A percentile compares a stretch with the other conserved stretches of the same genome.
Evolutionary conservation across 2,797 vertebrate genomes (phyloP).

Genomic region (Sebastes oblongus): DNA sequence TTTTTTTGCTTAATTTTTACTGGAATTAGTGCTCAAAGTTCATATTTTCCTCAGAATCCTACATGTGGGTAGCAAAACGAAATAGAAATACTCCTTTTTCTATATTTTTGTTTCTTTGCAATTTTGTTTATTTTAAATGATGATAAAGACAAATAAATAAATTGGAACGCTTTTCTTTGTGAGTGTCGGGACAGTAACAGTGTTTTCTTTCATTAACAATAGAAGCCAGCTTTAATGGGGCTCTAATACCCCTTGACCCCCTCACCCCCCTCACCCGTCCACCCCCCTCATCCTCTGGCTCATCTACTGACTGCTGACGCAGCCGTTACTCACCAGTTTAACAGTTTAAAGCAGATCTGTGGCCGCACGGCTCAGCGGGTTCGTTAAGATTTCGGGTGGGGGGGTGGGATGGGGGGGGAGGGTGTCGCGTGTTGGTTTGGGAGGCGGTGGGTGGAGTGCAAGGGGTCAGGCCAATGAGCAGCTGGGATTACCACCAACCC

Average conservation of each 20-base stretch:
- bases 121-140: not conserved
- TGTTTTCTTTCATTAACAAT: constrained; percentile 42
- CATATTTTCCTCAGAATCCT: not conserved
- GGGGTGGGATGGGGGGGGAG: not conserved
- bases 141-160: not conserved
- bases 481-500: constrained; percentile 82
- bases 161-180: not conserved
- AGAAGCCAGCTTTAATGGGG: constrained; percentile 10
- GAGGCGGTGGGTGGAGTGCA: constrained; percentile 65
- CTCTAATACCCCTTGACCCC: constrained; percentile 33
- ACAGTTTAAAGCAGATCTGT: constrained; percentile 52
- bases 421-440: constrained; percentile 18
- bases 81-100: not conserved
- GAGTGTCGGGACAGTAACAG: constrained; percentile 3
- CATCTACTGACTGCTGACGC: constrained; percentile 78
- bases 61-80: not conserved
- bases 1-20: not conserved
- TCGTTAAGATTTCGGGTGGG: constrained; percentile 45
- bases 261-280: not conserved
- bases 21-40: not conserved
- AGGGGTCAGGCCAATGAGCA: constrained; percentile 63
- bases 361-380: constrained; percentile 50
- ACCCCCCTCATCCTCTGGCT: constrained; percentile 35
- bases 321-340: constrained; percentile 70
- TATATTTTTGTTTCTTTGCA: not conserved